These are phyloP conservation scores for Cherax destructor DNA, from an alignment of 1,140 invertebrate species.

Conservation along the genomic window DNA sequence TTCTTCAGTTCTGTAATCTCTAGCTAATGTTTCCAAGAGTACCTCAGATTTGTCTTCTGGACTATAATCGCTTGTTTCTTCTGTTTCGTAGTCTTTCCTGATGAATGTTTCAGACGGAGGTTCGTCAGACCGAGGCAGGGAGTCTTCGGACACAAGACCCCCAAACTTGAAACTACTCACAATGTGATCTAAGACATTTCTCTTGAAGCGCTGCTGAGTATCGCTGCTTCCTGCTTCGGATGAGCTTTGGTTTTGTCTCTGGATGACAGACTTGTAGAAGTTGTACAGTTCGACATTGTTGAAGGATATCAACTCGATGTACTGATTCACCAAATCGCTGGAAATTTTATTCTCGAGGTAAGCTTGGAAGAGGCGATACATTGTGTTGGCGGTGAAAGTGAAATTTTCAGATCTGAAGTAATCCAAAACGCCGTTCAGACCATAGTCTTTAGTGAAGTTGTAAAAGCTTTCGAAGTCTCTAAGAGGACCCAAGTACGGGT, in stretches of 20 bases:
- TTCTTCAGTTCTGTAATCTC: no score
- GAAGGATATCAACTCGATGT: constrained; percentile 27
- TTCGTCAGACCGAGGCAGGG: neutral
- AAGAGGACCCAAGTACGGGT: constrained; percentile 38
- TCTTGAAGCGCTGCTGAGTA: constrained; percentile 8
- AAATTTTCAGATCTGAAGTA: constrained; percentile 30
- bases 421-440: neutral
- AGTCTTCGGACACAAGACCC: neutral
- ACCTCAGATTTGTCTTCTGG: neutral
- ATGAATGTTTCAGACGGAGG: no score
- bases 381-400: neutral
- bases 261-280: neutral
- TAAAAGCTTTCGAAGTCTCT: constrained; percentile 25
- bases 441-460: constrained; percentile 21
- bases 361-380: constrained; percentile 11
- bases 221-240: neutral
- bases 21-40: neutral
- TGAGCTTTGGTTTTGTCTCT: neutral
- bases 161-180: neutral
- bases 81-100: no score
- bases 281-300: constrained; percentile 29
- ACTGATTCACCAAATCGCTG: constrained; percentile 17
- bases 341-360: constrained; percentile 6
- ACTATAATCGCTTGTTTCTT: neutral
- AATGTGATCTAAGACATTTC: neutral